Evolutionary conservation across 1,140 invertebrate species (phyloP).

Genomic region (Procambarus virginalis): DNA sequence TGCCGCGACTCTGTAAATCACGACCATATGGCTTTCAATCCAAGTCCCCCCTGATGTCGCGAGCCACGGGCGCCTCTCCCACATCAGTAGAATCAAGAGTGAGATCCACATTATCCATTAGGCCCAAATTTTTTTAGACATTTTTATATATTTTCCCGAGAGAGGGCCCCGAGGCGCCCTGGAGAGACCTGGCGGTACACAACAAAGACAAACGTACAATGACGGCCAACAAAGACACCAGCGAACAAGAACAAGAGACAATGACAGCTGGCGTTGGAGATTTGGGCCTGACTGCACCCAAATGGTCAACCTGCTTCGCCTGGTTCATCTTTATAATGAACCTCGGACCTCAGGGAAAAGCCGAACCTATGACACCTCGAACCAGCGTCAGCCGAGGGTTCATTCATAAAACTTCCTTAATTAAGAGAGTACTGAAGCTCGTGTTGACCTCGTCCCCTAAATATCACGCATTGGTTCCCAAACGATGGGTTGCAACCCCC

Average conservation of each 20-base stretch:
- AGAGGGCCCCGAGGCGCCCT: background rate
- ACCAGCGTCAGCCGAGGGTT: no score
- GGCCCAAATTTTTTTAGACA: slow-evolving; percentile 20
- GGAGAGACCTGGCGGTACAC: background rate
- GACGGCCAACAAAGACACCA: slow-evolving; percentile 1
- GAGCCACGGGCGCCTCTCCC: background rate
- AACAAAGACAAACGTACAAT: background rate
- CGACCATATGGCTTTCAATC: background rate
- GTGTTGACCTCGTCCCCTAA: no score
- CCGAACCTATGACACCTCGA: no score
- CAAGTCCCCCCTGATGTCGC: background rate
- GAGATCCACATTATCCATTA: slow-evolving; percentile 27
- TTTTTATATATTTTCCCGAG: background rate
- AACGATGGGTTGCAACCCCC: no score
- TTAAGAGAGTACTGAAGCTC: no score
- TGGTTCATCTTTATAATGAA: slow-evolving; percentile 36
- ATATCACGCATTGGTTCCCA: no score
- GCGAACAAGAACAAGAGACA: slow-evolving; percentile 20
- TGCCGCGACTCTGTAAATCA: background rate
- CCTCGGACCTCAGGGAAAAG: background rate
- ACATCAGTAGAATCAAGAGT: slow-evolving; percentile 1
- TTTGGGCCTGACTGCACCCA: slow-evolving; percentile 20
- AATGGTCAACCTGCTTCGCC: slow-evolving; percentile 21
- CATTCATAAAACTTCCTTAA: no score
- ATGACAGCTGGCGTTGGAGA: slow-evolving; percentile 21